These are phyloP conservation scores for Prenolepis imparis DNA, from an alignment of 2,888 invertebrate species.

Conservation along the genomic window DNA sequence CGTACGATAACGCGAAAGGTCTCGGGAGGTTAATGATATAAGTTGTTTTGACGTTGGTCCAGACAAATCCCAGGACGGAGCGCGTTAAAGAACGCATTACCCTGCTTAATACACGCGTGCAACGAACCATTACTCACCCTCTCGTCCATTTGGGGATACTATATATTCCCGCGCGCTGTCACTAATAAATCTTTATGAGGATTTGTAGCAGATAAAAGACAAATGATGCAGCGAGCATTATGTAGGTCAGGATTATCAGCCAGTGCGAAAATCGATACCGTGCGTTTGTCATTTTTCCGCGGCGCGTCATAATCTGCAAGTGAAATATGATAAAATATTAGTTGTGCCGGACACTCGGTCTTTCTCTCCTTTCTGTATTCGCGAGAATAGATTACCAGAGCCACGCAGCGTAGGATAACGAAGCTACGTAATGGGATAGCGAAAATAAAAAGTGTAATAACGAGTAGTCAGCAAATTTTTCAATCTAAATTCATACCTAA, in stretches of 20 bases:
- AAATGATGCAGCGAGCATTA: slow-evolving; percentile 48
- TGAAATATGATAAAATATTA: slow-evolving; percentile 54
- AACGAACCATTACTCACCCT: slow-evolving; percentile 37
- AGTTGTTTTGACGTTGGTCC: slow-evolving; percentile 41
- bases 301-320: slow-evolving; percentile 37
- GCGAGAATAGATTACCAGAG: slow-evolving; percentile 36
- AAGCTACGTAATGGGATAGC: slow-evolving; percentile 20
- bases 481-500: slow-evolving; percentile 44
- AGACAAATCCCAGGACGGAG: slow-evolving; percentile 18
- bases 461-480: slow-evolving; percentile 41
- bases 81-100: slow-evolving; percentile 48
- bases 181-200: slow-evolving; percentile 58
- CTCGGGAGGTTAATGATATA: slow-evolving; percentile 43
- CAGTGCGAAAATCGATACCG: slow-evolving; percentile 46
- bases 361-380: slow-evolving; percentile 14
- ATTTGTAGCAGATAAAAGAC: slow-evolving; percentile 55
- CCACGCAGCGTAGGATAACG: slow-evolving; percentile 26
- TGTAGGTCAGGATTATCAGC: slow-evolving; percentile 56
- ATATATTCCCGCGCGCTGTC: slow-evolving; percentile 33
- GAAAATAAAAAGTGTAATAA: slow-evolving; percentile 49
- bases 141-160: slow-evolving; percentile 36
- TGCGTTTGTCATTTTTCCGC: slow-evolving; percentile 52
- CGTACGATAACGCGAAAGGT: slow-evolving; percentile 9
- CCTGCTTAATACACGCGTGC: slow-evolving; percentile 38
- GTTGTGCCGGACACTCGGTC: slow-evolving; percentile 7